These are phyloP conservation scores for Pipistrellus pipistrellus DNA, from an alignment of 2,797 vertebrate genomes.

Conservation along the genomic window DNA sequence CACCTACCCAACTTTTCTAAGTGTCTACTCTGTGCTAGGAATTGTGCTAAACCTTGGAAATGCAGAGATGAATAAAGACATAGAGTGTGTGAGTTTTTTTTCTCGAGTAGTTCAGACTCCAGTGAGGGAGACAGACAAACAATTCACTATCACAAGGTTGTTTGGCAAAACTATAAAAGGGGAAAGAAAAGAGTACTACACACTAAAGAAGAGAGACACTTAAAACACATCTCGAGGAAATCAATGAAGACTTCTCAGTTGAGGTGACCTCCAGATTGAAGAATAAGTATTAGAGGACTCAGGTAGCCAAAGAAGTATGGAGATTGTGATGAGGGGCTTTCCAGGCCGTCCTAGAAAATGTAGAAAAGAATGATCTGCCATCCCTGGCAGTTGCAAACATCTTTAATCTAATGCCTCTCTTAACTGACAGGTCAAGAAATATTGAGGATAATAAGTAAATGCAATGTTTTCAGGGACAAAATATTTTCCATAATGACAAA, in stretches of 20 bases:
- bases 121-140: background rate
- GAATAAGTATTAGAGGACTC: background rate
- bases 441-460: background rate
- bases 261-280: background rate
- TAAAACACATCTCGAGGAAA: background rate
- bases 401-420: background rate
- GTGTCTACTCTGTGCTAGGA: background rate
- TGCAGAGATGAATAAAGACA: background rate
- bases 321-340: background rate
- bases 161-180: background rate
- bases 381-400: background rate
- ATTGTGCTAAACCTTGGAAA: conserved; percentile 32
- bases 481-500: background rate
- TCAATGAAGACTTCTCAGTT: background rate
- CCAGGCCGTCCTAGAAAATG: background rate
- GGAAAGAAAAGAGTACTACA: background rate
- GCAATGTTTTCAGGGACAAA: background rate
- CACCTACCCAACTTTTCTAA: background rate
- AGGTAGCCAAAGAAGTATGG: background rate
- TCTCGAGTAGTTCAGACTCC: background rate
- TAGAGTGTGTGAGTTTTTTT: background rate
- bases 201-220: background rate
- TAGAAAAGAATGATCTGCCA: background rate
- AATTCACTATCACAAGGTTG: background rate
- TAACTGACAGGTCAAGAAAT: background rate